Evolutionary conservation across 2,113 vertebrate species (phyloP), one percentile per base, ranked within the genome.

Genomic region (Conger conger): DNA sequence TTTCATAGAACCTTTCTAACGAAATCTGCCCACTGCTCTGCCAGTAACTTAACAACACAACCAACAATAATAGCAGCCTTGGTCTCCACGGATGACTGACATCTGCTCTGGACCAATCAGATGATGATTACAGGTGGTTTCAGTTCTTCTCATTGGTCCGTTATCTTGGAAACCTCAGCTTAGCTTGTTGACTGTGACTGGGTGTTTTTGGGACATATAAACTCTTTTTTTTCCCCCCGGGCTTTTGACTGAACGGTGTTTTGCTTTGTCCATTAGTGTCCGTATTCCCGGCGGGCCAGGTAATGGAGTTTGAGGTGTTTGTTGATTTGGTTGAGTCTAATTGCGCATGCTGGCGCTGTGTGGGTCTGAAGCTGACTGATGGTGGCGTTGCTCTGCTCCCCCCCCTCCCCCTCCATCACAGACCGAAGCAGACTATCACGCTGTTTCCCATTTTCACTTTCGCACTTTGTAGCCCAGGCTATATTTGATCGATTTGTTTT

Each of bases 401-500:
- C 1, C n/a, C 33, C 20, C 27, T 5, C 57, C 4, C 57, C 2
- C 9, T 3, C n/a, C 33, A 30, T 73, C n/a, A 0, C 27, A 33
- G 8, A 9, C 68, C 1, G n/a, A 33, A 33, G 4, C 68, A 73
- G 68, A 33, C 20, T 73, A n/a, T 73, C 68, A 33, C 6, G n/a
- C 27, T 3, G 57, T 27, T 63, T 73, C 68, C 68, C 68, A 73
- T 30, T 84, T 33, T 30, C 54, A 79, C 35, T 57, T 84, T 84
- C 78, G 78, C 83, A 79, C 73, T 78, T 30, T 11, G 23, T 18
- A n/a, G 76, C 83, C 53, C 30, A 30, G 36, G 40, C 42, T 17
- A 42, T 42, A 27, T 80, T 80, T 84, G 37, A 53, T 80, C 77
- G n/a, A 60, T 84, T 76, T 86, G 37, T 73, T 81, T 81, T 76